phyloP scores from a whole-genome alignment of 2,113 vertebrate species.

The Pipra filicauda region DNA sequence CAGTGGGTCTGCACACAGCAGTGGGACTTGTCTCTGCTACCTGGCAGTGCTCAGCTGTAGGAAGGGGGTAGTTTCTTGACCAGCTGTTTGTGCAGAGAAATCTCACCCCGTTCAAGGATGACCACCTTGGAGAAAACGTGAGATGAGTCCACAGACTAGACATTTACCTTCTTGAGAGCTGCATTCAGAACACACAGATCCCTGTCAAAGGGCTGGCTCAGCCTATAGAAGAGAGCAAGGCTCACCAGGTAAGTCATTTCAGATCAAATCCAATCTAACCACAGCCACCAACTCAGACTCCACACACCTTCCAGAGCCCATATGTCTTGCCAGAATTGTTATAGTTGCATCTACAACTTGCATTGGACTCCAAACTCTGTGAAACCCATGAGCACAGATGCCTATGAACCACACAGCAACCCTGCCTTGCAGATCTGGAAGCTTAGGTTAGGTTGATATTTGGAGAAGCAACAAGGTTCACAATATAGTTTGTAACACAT shows the following conservation, averaged over 20 bases:
- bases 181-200: background rate
- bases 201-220: background rate
- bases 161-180: background rate
- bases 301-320: background rate
- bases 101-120: background rate
- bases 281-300: background rate
- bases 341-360: background rate
- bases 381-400: accelerated
- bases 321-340: background rate
- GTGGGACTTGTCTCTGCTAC: background rate
- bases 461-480: background rate
- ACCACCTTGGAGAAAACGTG: background rate
- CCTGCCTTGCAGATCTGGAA: background rate
- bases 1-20: background rate
- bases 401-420: background rate
- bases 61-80: background rate
- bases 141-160: background rate
- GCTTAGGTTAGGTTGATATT: background rate
- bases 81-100: background rate
- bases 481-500: background rate
- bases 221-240: background rate
- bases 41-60: background rate
- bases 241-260: background rate
- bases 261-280: background rate
- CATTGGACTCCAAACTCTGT: background rate